A percentile compares a stretch with the other conserved stretches of the same genome.
These are phyloP conservation scores for Heliconius hortense DNA, from an alignment of 2,888 invertebrate genomes.

Conservation along the genomic window DNA sequence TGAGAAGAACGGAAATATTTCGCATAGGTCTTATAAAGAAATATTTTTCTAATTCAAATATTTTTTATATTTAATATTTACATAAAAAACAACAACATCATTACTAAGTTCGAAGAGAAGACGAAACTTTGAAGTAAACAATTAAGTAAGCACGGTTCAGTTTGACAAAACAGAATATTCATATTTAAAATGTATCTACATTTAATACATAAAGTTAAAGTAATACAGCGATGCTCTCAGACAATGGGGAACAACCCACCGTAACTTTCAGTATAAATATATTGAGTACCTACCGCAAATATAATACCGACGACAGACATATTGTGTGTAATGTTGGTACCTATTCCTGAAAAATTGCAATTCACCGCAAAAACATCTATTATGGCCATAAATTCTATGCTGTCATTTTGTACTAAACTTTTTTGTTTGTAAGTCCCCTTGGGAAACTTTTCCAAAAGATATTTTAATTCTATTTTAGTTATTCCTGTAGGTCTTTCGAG, in stretches of 20 bases:
- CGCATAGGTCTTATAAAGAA: conserved; percentile 30
- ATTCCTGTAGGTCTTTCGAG: neutral
- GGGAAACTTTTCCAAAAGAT: conserved; percentile 10
- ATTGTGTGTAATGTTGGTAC: conserved; percentile 63
- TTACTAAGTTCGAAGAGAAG: neutral
- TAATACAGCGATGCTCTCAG: conserved; percentile 69
- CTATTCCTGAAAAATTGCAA: conserved; percentile 65
- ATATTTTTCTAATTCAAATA: too few species aligned
- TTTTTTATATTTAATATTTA: too few species aligned
- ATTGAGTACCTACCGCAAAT: conserved; percentile 65
- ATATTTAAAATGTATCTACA: conserved; percentile 33
- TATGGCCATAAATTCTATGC: conserved; percentile 20
- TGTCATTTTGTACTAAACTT: conserved; percentile 16
- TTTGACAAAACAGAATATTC: conserved; percentile 24
- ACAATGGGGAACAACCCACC: conserved; percentile 71
- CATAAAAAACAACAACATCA: too few species aligned
- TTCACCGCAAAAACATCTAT: conserved; percentile 43
- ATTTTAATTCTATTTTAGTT: conserved; percentile 10
- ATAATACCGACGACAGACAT: conserved; percentile 63
- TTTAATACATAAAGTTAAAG: conserved; percentile 34
- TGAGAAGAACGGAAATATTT: conserved; percentile 33
- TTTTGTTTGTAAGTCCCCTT: conserved; percentile 8
- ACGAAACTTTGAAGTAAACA: conserved; percentile 1
- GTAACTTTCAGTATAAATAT: conserved; percentile 66
- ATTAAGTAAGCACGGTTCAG: conserved; percentile 9